Conservation (phyloP, 2,888 invertebrate species). For the Hemaris fuciformis region DNA sequence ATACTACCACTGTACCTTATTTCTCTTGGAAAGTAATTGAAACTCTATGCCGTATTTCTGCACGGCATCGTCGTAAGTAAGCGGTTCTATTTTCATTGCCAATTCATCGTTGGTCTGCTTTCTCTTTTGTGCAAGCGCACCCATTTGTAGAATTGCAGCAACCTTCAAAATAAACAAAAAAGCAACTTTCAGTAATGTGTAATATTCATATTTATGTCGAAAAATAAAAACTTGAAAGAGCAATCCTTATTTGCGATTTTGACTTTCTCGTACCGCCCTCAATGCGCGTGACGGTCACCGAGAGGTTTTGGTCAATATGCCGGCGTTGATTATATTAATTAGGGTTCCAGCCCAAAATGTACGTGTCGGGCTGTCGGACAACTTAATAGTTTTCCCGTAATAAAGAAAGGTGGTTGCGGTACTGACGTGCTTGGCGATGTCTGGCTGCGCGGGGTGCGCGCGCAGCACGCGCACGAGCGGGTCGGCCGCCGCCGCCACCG, state of each 20-base stretch:
- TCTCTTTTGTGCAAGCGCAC: slow-evolving; percentile 42
- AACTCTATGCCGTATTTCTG: slow-evolving; percentile 74
- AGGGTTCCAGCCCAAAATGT: too few relatives aligned
- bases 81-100: slow-evolving; percentile 61
- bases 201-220: too few relatives aligned
- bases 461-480: slow-evolving; percentile 50
- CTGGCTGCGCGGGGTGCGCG: slow-evolving; percentile 27
- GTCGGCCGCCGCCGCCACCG: slow-evolving; percentile 33
- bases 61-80: slow-evolving; percentile 67
- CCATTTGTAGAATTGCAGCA: slow-evolving; percentile 49
- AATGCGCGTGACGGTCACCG: too few relatives aligned
- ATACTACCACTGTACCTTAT: slow-evolving; percentile 41
- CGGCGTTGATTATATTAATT: too few relatives aligned
- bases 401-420: background rate
- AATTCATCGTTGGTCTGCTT: slow-evolving; percentile 54
- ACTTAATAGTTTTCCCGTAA: too few relatives aligned
- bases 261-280: too few relatives aligned
- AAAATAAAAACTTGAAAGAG: too few relatives aligned
- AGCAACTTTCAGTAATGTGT: background rate
- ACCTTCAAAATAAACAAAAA: slow-evolving; percentile 1
- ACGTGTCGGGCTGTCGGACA: too few relatives aligned
- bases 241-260: too few relatives aligned
- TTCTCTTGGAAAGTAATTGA: slow-evolving; percentile 32
- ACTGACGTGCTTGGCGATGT: slow-evolving; percentile 45
- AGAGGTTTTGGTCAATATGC: too few relatives aligned